Evolutionary conservation across 35 echinoderm and acorn worm genomes (phyloP).

Genomic region (Lytechinus pictus): DNA sequence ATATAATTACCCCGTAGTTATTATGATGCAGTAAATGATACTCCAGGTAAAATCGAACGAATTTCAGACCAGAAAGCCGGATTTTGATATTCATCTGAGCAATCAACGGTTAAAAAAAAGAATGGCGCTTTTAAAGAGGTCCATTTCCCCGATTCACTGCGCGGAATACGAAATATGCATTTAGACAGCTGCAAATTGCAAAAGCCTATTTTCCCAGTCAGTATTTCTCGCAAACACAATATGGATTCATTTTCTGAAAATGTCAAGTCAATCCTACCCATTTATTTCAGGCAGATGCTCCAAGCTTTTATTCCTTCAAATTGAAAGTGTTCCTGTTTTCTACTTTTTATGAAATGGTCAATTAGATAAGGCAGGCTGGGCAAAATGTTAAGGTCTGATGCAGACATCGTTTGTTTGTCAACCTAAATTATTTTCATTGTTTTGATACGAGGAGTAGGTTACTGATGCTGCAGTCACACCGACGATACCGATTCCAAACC

Average conservation of each 20-base stretch:
- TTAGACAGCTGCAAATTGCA: slow-evolving; percentile 1
- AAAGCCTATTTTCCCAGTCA: neutral
- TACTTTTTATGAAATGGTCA: neutral
- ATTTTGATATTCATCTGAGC: neutral
- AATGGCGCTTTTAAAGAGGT: neutral
- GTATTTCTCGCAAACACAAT: neutral
- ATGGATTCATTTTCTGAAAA: neutral
- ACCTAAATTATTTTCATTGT: too few relatives aligned
- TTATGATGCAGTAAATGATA: neutral
- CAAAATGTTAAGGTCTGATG: too few relatives aligned
- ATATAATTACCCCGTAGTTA: neutral
- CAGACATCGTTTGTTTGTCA: too few relatives aligned
- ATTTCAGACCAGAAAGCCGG: neutral
- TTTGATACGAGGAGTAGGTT: too few relatives aligned
- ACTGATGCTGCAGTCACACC: too few relatives aligned
- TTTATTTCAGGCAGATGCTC: neutral
- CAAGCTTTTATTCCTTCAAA: neutral
- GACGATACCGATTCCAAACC: too few relatives aligned
- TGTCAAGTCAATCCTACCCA: neutral
- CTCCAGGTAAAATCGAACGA: neutral
- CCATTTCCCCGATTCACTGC: neutral
- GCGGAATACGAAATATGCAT: neutral
- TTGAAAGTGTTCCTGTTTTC: neutral
- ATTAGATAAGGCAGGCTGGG: neutral
- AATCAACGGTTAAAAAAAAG: neutral